phyloP scores from a whole-genome alignment of 2,797 vertebrate species.

The Anomalospiza imberbis region DNA sequence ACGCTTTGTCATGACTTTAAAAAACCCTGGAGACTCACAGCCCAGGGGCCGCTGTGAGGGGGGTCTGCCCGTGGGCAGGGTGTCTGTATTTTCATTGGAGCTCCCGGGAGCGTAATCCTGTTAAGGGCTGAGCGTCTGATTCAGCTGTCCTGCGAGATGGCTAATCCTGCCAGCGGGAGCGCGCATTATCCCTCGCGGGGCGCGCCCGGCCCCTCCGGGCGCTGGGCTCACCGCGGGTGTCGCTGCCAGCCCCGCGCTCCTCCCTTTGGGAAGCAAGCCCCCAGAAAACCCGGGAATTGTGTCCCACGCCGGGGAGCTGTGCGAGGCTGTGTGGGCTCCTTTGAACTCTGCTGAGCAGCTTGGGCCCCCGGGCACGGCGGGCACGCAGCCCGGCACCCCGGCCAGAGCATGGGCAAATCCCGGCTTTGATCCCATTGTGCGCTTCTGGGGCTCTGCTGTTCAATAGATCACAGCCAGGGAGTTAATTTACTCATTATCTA shows the following conservation, averaged over 20 bases:
- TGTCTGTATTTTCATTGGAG: slow-evolving; percentile 24
- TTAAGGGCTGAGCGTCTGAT: slow-evolving; percentile 37
- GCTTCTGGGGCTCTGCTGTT: not conserved
- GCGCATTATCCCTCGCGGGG: not conserved
- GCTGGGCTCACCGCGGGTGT: not conserved
- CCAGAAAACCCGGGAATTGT: not conserved
- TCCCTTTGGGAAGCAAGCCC: not conserved
- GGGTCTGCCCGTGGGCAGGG: not conserved
- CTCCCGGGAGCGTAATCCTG: slow-evolving; percentile 49
- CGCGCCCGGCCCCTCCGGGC: no score
- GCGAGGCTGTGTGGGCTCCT: not conserved
- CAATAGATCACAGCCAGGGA: not conserved
- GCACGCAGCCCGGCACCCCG: not conserved
- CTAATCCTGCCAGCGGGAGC: slow-evolving; percentile 50
- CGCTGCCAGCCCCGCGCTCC: not conserved
- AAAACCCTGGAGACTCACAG: fast-evolving
- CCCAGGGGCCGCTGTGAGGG: not conserved
- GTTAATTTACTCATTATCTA: not conserved
- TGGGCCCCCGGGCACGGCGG: not conserved
- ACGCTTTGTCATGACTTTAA: not conserved
- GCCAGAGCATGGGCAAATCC: not conserved
- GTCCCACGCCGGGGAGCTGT: not conserved
- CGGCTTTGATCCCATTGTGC: not conserved
- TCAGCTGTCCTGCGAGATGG: slow-evolving; percentile 26
- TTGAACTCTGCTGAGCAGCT: not conserved